phyloP scores from a whole-genome alignment of 2,113 vertebrate genomes.

The Cebus imitator region DNA sequence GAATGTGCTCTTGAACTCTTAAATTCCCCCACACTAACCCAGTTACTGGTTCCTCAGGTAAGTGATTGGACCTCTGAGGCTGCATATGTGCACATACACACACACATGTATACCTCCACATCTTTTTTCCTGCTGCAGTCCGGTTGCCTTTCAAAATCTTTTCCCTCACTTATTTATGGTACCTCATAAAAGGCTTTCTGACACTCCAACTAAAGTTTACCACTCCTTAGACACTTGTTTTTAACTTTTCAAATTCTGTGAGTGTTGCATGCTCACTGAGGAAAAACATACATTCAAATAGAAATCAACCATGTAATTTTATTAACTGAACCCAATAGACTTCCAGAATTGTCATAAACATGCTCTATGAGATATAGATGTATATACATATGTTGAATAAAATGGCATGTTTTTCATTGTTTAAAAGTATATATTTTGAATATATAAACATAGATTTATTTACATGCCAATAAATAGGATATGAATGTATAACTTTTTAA shows the following conservation, averaged over 20 bases:
- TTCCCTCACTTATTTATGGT: not conserved
- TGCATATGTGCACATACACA: not conserved
- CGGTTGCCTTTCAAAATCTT: not conserved
- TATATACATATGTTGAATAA: not conserved
- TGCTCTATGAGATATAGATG: not conserved
- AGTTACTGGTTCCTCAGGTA: not conserved
- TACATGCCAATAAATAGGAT: not conserved
- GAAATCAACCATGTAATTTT: not conserved
- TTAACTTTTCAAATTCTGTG: not conserved
- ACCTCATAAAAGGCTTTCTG: not conserved
- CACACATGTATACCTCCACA: no score
- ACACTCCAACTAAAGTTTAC: not conserved
- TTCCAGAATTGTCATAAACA: not conserved
- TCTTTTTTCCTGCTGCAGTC: not conserved
- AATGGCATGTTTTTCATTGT: not conserved
- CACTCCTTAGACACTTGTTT: not conserved
- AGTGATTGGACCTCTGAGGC: no score
- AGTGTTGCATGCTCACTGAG: not conserved
- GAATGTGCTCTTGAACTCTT: not conserved
- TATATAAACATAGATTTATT: not conserved
- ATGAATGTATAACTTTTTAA: not conserved
- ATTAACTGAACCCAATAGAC: not conserved
- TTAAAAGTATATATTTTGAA: not conserved
- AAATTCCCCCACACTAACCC: not conserved
- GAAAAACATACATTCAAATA: not conserved